Conservation (phyloP, 2,888 invertebrate genomes). For the Leucozona laternaria region DNA sequence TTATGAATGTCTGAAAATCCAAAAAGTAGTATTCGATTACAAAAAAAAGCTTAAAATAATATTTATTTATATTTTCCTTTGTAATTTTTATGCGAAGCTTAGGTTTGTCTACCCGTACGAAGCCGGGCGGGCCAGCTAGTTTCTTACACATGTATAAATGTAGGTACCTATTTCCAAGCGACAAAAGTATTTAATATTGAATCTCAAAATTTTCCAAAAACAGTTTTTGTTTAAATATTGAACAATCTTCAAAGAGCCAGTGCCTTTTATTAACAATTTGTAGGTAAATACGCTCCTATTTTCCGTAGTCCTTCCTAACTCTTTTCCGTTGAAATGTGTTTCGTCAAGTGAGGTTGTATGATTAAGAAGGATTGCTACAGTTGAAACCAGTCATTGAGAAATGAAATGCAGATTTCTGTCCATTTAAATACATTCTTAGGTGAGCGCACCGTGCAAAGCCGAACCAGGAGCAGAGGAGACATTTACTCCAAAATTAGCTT, state of each 20-base stretch:
- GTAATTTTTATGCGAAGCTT: no score
- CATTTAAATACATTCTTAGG: slow-evolving; percentile 8
- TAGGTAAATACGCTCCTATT: not conserved
- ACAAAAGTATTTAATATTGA: no score
- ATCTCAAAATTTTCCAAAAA: no score
- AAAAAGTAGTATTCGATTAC: no score
- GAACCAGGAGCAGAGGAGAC: slow-evolving; percentile 15
- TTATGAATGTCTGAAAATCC: no score
- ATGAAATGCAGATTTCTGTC: slow-evolving; percentile 10
- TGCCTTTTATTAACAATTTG: not conserved
- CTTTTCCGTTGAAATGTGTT: not conserved
- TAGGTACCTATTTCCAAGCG: no score
- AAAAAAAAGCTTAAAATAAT: no score
- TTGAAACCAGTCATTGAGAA: not conserved
- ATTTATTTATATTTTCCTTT: no score
- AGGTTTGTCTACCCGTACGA: no score
- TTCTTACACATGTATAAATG: no score
- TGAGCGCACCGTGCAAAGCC: not conserved
- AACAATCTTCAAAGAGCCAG: not conserved
- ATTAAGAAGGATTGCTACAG: slow-evolving; percentile 29
- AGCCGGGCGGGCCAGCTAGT: no score
- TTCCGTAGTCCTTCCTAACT: not conserved
- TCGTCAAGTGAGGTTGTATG: not conserved
- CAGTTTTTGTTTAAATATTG: no score
- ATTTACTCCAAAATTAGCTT: slow-evolving; percentile 53